Base-by-base conservation (phyloP, 2,797 vertebrate genomes). In the Labeo calbasu region DNA sequence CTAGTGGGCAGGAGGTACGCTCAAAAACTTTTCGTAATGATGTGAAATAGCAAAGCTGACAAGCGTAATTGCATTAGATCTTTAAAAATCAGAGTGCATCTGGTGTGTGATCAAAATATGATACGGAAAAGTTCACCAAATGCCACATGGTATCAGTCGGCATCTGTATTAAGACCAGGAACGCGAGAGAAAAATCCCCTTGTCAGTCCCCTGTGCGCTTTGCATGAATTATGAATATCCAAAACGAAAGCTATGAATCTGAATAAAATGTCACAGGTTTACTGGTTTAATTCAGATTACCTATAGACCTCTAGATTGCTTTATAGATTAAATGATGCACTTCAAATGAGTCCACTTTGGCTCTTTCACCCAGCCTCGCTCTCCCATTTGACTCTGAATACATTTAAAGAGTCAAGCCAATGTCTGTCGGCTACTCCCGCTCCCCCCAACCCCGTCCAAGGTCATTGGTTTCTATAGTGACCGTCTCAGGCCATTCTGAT, bases 391-490 rank as follows among this genome's bases (percentile, higher is more conserved):
- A 51, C 84, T 86, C 84, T 82, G 80, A 83, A 85, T 86, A 75
- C 77, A 85, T 87, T 81, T 84, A 83, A 73, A 86, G 32, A 83
- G 43, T 77, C 77, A 82, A 85, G 84, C 86, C 83, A 81, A 57
- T 88, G 77, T 82, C 66, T 36, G 55, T 87, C 25, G 40, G 66
- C 73, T 81, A 48, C 40, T 77, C 36, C 10, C 75, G 2, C 68
- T 12, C 21, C 69, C 83, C 75, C 84, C 72, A 83, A 85, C 63
- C 46, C 50, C 15, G 70, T 87, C 57, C 89, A 89, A 89, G 90
- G 89, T 91, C 88, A 89, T 25, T 81, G 68, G 88, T 90, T 89
- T 87, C 85, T 84, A 90, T 87, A 87, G 87, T 85, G 72, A 91
- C 86, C 55, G 53, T 81, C 80, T 86, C 70, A 79, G 88, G 50